phyloP scores from a whole-genome alignment of 2,797 vertebrate species.

The Acanthurus tractus region DNA sequence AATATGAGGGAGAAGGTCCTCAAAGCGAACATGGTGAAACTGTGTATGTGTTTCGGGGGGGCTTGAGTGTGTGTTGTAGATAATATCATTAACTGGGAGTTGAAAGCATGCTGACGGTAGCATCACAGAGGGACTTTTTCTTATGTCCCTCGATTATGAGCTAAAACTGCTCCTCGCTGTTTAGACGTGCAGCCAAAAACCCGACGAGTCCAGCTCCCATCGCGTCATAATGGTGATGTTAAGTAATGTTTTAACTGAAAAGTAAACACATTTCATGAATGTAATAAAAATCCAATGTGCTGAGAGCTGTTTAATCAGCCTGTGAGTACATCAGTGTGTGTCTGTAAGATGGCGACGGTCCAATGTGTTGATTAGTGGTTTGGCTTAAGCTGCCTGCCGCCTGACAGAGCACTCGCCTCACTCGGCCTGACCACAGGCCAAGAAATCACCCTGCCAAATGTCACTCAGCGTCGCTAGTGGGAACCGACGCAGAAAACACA shows the following conservation, averaged over 20 bases:
- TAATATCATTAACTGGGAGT: constrained; percentile 55
- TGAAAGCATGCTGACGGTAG: constrained; percentile 52
- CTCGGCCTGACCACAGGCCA: constrained; percentile 82
- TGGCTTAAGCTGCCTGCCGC: constrained; percentile 76
- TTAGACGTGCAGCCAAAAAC: constrained; percentile 45
- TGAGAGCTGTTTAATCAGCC: constrained; percentile 83
- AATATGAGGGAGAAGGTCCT: constrained; percentile 46
- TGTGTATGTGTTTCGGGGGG: constrained; percentile 25
- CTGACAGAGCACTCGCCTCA: constrained; percentile 75
- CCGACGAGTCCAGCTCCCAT: constrained; percentile 68
- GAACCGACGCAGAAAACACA: constrained; percentile 60
- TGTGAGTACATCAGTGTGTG: constrained; percentile 79
- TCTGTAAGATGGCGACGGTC: constrained; percentile 74
- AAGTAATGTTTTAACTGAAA: constrained; percentile 82
- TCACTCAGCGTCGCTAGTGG: constrained; percentile 80
- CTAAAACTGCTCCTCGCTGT: constrained; percentile 50
- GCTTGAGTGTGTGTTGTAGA: constrained; percentile 34
- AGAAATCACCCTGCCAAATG: constrained; percentile 82
- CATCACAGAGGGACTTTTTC: constrained; percentile 65
- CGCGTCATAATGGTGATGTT: constrained; percentile 77
- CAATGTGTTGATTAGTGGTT: constrained; percentile 84
- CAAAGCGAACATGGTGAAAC: constrained; percentile 8
- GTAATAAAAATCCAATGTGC: constrained; percentile 84
- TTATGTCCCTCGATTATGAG: constrained; percentile 60
- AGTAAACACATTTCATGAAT: constrained; percentile 82